Conservation (phyloP, 2,888 invertebrate genomes). For the Craniophora ligustri region DNA sequence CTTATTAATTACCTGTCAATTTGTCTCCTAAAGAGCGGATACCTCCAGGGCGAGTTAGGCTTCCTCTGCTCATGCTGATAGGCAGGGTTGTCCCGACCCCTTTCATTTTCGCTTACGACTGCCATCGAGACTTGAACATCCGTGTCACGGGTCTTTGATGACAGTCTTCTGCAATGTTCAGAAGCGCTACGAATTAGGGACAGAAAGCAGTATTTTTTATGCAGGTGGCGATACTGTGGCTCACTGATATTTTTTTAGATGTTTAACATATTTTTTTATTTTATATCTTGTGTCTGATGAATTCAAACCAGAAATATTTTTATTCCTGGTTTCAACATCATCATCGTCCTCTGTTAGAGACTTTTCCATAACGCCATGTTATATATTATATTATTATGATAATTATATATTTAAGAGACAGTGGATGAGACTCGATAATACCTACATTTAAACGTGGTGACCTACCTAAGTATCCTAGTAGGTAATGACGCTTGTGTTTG, state of each 20-base stretch:
- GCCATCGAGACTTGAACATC: constrained; percentile 82
- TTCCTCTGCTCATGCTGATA: constrained; percentile 89
- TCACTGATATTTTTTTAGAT: neutral
- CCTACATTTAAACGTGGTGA: neutral
- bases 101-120: constrained; percentile 78
- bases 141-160: constrained; percentile 91
- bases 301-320: too few species aligned
- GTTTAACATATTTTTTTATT: too few species aligned
- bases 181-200: constrained; percentile 36
- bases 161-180: constrained; percentile 87
- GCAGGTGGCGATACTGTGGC: constrained; percentile 7
- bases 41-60: constrained; percentile 93
- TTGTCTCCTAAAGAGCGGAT: constrained; percentile 88
- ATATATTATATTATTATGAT: too few species aligned
- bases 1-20: constrained; percentile 77
- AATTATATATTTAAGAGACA: too few species aligned
- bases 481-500: constrained; percentile 80
- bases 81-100: constrained; percentile 91
- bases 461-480: constrained; percentile 91
- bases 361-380: too few species aligned
- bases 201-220: constrained; percentile 21
- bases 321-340: too few species aligned
- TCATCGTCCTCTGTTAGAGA: too few species aligned
- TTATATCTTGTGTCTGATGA: too few species aligned
- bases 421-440: too few species aligned